Evolutionary conservation across 1,140 invertebrate genomes (phyloP).

Genomic region (Anastrepha ludens): DNA sequence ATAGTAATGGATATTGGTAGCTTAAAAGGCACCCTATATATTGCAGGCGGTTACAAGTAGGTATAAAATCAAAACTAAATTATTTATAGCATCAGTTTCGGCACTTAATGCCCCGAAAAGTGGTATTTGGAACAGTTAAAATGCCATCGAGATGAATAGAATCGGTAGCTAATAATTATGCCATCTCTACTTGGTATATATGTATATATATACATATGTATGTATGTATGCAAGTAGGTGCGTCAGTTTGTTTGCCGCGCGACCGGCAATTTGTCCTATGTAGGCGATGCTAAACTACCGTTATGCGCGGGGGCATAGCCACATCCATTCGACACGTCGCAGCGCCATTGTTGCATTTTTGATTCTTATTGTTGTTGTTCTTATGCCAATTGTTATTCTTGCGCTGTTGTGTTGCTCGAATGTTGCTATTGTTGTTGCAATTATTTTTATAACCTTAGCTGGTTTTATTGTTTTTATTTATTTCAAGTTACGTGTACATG

Average conservation of each 20-base stretch:
- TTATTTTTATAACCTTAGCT: conserved; percentile 9
- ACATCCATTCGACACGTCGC: not conserved
- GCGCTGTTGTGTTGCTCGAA: not conserved
- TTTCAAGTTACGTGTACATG: not conserved
- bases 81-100: too few relatives aligned
- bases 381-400: not conserved
- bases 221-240: not conserved
- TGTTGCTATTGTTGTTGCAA: not conserved
- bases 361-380: not conserved
- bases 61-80: too few relatives aligned
- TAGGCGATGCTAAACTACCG: not conserved
- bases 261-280: not conserved
- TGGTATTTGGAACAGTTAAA: too few relatives aligned
- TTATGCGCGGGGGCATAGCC: not conserved
- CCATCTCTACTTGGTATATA: too few relatives aligned
- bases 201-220: too few relatives aligned
- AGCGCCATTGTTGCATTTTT: not conserved
- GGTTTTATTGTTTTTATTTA: conserved; percentile 9
- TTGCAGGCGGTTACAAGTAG: too few relatives aligned
- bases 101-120: too few relatives aligned
- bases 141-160: too few relatives aligned
- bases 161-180: too few relatives aligned
- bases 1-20: too few relatives aligned
- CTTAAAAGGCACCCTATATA: too few relatives aligned
- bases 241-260: not conserved